These are phyloP conservation scores for Dipus sagitta DNA, from an alignment of 2,797 vertebrate genomes.

Conservation along the genomic window DNA sequence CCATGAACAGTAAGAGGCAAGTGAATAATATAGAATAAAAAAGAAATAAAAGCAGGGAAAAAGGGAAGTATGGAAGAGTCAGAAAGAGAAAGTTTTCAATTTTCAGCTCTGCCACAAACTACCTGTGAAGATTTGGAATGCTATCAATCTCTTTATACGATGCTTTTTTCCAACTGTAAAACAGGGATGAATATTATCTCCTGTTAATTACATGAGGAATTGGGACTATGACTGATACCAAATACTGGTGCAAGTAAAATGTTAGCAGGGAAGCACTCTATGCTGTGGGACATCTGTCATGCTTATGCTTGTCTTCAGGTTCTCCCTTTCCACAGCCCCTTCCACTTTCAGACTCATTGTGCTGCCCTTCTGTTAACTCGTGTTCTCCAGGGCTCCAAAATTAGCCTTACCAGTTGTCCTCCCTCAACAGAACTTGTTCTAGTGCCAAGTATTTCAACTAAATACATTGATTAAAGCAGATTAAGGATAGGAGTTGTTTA, in stretches of 20 bases:
- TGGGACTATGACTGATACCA: neutral
- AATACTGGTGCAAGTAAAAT: neutral
- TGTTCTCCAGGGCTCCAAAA: neutral
- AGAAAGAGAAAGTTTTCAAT: neutral
- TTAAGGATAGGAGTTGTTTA: constrained; percentile 11
- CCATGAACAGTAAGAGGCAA: too few relatives aligned
- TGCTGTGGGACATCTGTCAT: neutral
- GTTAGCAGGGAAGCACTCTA: neutral
- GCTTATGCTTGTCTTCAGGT: neutral
- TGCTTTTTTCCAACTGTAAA: constrained; percentile 14
- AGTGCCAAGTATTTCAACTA: neutral
- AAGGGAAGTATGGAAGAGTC: too few relatives aligned
- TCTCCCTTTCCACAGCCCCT: neutral
- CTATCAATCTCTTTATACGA: neutral
- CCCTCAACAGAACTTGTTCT: neutral
- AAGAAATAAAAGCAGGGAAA: too few relatives aligned
- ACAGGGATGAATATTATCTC: neutral
- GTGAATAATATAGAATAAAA: too few relatives aligned
- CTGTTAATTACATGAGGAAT: neutral
- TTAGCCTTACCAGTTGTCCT: neutral
- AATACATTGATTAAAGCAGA: neutral
- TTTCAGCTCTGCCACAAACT: neutral
- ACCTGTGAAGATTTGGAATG: neutral
- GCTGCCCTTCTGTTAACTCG: neutral
- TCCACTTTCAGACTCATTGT: neutral